A percentile compares a stretch with the other conserved stretches of the same genome.
Evolutionary conservation across 2,797 vertebrate genomes (phyloP).

Genomic region (Vireo griseus): DNA sequence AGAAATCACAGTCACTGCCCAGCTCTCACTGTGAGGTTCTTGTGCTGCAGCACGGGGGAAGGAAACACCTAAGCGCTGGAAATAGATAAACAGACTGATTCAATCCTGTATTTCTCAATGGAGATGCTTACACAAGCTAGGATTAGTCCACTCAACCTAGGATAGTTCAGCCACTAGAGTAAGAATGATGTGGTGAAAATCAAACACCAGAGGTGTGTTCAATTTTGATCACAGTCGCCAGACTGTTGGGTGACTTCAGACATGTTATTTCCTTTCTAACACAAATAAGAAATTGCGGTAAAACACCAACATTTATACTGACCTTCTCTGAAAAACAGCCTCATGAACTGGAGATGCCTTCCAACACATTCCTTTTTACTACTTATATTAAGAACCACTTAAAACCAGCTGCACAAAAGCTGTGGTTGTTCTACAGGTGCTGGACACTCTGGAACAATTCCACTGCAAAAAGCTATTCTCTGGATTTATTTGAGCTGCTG

Average conservation of each 20-base stretch:
- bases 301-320: not conserved
- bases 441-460: not conserved
- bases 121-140: not conserved
- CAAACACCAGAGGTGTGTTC: not conserved
- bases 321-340: not conserved
- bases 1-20: not conserved
- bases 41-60: not conserved
- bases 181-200: not conserved
- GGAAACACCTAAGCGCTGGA: not conserved
- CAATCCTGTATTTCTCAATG: not conserved
- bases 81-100: not conserved
- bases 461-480: not conserved
- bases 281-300: not conserved
- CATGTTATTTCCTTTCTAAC: not conserved
- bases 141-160: not conserved
- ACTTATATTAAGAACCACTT: fast-evolving
- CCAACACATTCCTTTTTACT: not conserved
- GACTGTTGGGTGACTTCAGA: not conserved
- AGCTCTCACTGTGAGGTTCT: not conserved
- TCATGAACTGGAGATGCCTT: not conserved
- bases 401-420: not conserved
- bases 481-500: not conserved
- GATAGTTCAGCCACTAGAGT: not conserved
- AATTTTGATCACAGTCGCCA: not conserved
- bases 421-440: not conserved